phyloP scores from a whole-genome alignment of 92 coral and sea anemone species.

The Palythoa grandis region DNA sequence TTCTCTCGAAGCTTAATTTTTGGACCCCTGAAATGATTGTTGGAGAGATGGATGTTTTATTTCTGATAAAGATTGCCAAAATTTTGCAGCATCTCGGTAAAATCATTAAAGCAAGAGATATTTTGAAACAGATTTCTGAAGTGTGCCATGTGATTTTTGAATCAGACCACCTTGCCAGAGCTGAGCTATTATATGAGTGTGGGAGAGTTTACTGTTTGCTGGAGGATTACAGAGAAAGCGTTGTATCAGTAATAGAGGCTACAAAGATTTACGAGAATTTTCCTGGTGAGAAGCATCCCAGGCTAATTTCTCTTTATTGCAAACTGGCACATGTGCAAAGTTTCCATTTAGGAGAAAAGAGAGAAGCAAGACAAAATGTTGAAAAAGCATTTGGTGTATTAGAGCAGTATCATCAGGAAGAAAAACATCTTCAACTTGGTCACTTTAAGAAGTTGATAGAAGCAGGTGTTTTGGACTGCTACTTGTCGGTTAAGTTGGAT shows the following conservation, averaged over 20 bases:
- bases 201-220: background rate
- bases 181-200: slow-evolving; percentile 16
- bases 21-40: background rate
- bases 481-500: background rate
- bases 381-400: slow-evolving; percentile 20
- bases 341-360: background rate
- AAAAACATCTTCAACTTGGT: background rate
- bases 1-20: background rate
- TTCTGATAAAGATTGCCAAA: slow-evolving; percentile 2
- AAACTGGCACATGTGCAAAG: background rate
- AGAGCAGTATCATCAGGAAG: background rate
- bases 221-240: slow-evolving; percentile 11
- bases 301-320: slow-evolving; percentile 10
- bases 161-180: background rate
- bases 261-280: background rate
- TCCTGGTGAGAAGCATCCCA: background rate
- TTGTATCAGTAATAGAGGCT: background rate
- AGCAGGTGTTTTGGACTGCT: slow-evolving; percentile 4
- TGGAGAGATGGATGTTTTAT: slow-evolving; percentile 3
- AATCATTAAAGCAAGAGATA: background rate
- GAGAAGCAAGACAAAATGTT: background rate
- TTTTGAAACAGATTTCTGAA: background rate
- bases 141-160: background rate
- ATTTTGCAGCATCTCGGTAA: background rate
- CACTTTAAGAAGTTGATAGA: background rate